A percentile compares a stretch with the other conserved stretches of the same genome.
Evolutionary conservation across 2,797 vertebrate species (phyloP).

Genomic region (Esox lucius): DNA sequence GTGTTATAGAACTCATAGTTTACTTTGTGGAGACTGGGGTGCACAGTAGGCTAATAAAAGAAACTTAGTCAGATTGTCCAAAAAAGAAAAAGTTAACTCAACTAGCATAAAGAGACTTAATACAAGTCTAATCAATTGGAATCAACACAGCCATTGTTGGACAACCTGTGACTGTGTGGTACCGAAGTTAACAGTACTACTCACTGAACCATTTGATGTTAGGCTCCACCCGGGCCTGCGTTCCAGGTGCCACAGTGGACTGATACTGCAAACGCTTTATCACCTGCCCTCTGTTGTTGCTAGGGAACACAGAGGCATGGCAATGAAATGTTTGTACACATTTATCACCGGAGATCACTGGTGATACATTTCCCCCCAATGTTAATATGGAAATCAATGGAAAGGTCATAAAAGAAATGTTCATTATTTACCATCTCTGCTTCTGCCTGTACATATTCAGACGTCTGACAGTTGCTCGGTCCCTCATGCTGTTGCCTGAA

Average conservation of each 20-base stretch:
- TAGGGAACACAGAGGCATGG: conserved; percentile 42
- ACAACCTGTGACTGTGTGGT: not conserved
- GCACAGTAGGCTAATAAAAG: too few relatives aligned
- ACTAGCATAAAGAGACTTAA: not conserved
- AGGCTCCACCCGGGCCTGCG: conserved; percentile 93
- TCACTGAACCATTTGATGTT: conserved; percentile 99
- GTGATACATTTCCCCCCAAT: too few relatives aligned
- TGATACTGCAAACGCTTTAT: conserved; percentile 90
- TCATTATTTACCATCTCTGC: conserved; percentile 85
- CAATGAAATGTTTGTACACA: not conserved
- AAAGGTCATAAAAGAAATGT: too few relatives aligned
- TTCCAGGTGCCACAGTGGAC: conserved; percentile 89
- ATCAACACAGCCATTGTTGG: not conserved
- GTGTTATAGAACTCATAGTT: too few relatives aligned
- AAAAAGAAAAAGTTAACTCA: too few relatives aligned
- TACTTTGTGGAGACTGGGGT: too few relatives aligned
- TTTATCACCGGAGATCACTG: too few relatives aligned
- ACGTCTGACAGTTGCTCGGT: conserved; percentile 91
- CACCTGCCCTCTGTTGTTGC: conserved; percentile 88
- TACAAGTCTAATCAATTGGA: not conserved
- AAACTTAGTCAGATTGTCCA: too few relatives aligned
- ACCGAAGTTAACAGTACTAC: conserved; percentile 44
- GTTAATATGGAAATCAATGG: not conserved
- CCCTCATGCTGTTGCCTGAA: conserved; percentile 86
- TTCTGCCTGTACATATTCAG: conserved; percentile 99